phyloP scores from a whole-genome alignment of 2,888 invertebrate species.

The Rambutsinella grinnellia region DNA sequence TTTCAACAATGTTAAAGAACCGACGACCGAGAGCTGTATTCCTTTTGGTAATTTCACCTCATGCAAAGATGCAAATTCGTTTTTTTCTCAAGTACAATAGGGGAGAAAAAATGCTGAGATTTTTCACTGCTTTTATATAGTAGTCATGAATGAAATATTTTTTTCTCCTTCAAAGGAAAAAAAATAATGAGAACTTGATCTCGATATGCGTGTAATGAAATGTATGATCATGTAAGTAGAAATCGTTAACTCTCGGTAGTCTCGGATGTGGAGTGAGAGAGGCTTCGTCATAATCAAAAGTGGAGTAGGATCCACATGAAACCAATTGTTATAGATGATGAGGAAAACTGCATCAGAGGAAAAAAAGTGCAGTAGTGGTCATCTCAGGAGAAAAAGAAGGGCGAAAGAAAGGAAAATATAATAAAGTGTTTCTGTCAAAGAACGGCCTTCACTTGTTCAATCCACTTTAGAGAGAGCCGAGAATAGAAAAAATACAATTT shows the following conservation, averaged over 20 bases:
- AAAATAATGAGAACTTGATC: slow-evolving; percentile 56
- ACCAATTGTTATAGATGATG: not conserved
- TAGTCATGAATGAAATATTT: slow-evolving; percentile 45
- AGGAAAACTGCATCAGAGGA: not conserved
- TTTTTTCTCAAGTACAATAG: too few relatives aligned
- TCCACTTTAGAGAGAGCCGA: too few relatives aligned
- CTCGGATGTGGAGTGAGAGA: slow-evolving; percentile 3
- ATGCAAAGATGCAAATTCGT: too few relatives aligned
- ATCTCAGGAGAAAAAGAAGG: not conserved
- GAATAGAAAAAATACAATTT: not conserved
- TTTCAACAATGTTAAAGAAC: too few relatives aligned
- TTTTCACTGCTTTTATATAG: too few relatives aligned
- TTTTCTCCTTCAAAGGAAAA: slow-evolving; percentile 21
- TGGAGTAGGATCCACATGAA: slow-evolving; percentile 54
- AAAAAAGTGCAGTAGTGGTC: not conserved
- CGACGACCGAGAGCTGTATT: too few relatives aligned
- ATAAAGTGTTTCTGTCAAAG: slow-evolving; percentile 39
- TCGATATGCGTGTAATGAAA: slow-evolving; percentile 42
- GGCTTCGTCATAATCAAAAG: slow-evolving; percentile 34
- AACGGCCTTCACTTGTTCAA: slow-evolving; percentile 45
- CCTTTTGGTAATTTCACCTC: too few relatives aligned
- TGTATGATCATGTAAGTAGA: not conserved
- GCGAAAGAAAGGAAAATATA: slow-evolving; percentile 14
- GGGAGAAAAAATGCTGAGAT: too few relatives aligned
- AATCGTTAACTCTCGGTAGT: not conserved